Conservation (phyloP, 2,888 invertebrate species). For the Zelleria hepariella region DNA sequence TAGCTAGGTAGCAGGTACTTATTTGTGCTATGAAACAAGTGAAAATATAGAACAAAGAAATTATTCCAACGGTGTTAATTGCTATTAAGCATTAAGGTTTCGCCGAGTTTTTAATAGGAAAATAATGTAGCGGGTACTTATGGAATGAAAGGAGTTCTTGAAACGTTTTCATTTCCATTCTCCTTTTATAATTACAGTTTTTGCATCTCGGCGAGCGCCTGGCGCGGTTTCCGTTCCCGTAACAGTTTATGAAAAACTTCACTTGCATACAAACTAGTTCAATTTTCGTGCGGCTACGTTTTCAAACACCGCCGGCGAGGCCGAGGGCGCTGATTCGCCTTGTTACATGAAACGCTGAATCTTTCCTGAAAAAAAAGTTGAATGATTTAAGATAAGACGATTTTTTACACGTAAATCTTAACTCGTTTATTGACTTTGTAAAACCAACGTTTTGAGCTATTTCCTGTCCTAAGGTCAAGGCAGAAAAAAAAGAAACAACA, state of each 20-base stretch:
- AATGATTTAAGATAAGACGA: no score
- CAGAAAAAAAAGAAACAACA: no score
- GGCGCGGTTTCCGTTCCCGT: constrained; percentile 25
- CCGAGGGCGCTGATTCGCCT: no score
- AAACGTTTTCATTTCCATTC: constrained; percentile 44
- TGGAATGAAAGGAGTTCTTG: constrained; percentile 29
- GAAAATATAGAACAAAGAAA: background rate
- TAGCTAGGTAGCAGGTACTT: no score
- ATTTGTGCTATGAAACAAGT: no score
- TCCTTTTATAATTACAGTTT: constrained; percentile 25
- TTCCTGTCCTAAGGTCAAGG: no score
- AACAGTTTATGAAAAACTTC: constrained; percentile 54
- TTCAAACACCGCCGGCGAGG: background rate
- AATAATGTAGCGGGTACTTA: background rate
- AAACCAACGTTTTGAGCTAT: no score
- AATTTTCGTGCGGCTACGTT: constrained; percentile 28
- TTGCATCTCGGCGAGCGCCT: background rate
- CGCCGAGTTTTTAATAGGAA: background rate
- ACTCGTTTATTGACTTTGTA: no score
- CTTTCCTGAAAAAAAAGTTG: no score
- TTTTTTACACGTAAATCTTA: no score
- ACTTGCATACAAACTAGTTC: constrained; percentile 49
- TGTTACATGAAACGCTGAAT: no score
- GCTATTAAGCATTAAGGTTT: background rate
- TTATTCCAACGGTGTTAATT: background rate